Base-by-base conservation (phyloP, 1,140 invertebrate species). In the Drosophila kurseongensis region DNA sequence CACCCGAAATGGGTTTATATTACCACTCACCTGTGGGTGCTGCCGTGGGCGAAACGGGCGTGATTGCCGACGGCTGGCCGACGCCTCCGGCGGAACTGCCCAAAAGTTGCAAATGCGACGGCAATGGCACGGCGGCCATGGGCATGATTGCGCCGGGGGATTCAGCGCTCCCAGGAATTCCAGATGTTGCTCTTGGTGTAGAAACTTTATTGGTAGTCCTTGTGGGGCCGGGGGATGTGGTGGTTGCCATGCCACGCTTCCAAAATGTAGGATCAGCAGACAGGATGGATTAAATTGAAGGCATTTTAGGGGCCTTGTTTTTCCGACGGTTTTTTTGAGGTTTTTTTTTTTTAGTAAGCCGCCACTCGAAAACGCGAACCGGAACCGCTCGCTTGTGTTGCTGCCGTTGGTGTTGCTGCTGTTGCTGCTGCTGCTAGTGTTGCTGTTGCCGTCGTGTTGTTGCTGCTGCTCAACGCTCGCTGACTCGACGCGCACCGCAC, bases 11-110 rank as follows among this genome's bases (percentile, higher is more conserved):
- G 23, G 23, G 23, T 4, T 23, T 23, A 23, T 23, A 23, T 23
- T 32, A 32, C 29, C 29, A 75, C 82, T 86, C 42, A 86, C 82
- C 83, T 83, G 83, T 72, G 48, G 82, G 52, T 9, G 67, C 67
- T 16, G 65, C 51, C 54, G 82, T 88, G 71, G 82, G 65, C 23
- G 82, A 66, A 48, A 71, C 41, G 41, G 77, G 74, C 35, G 78
- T 51, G 45, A 79, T 76, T 84, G 77, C 80, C 81, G 80, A 47
- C 81, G 80, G 81, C 81, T 76, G 80, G 10, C 56, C 54, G 18
- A 41, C 52, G 55, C 63, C 60, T 32, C 62, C 72, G 56, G 58
- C 51, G 13, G 76, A 13, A 45, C 60, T 67, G 32, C 80, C 76
- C 44, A 75, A 42, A 45, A 80, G 66, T 18, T 73, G 79, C 57